Evolutionary conservation across 2,888 invertebrate genomes (phyloP), one percentile per base, ranked within the genome.

Genomic region (Caenorhabditis auriculariae): DNA sequence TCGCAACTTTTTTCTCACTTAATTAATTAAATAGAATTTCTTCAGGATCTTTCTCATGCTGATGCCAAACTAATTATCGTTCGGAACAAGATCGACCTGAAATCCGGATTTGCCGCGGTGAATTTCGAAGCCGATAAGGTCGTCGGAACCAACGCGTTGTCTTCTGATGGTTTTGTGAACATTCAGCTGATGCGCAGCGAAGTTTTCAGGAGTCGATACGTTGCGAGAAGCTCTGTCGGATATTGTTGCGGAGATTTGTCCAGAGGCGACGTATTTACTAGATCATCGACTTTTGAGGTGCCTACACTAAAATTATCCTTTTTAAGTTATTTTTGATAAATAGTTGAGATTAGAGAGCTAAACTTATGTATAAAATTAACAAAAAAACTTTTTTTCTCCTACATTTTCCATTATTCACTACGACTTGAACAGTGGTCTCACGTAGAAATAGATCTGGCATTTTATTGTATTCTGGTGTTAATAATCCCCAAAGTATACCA

Each of bases 61-160:
- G 19, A 5, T 7, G 19, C 39, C 39, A 17, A 39, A 27, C 45
- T 54, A 70, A 88, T 88, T 3, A 84, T 90, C 64, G 87, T 59
- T 5, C 32, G 44, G 26, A 63, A 59, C 32, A 63, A 63, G 49
- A 1, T 43, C 0, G 63, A 63, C 35, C 45, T 63, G 6, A n/a
- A 15, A 2, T 44, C 49, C 39, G 39, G 39, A 47, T 57, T 57
- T 42, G 54, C 60, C 12, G 21, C 42, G 1, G 4, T 27, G n/a
- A 24, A 43, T 21, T 43, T 19, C 23, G 19, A 7, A 12, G 6
- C 29, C 26, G 3, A n/a, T n/a, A 19, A 27, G 17, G 29, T 26
- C 19, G 58, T 50, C 15, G 29, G 48, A n/a, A 45, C 66, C 26
- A 21, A 9, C 42, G 43, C 49, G 46, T 47, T 41, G 37, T 26